Evolutionary conservation across 2,888 invertebrate species (phyloP), one percentile per base, ranked within the genome.

Genomic region (Polyploca ridens): DNA sequence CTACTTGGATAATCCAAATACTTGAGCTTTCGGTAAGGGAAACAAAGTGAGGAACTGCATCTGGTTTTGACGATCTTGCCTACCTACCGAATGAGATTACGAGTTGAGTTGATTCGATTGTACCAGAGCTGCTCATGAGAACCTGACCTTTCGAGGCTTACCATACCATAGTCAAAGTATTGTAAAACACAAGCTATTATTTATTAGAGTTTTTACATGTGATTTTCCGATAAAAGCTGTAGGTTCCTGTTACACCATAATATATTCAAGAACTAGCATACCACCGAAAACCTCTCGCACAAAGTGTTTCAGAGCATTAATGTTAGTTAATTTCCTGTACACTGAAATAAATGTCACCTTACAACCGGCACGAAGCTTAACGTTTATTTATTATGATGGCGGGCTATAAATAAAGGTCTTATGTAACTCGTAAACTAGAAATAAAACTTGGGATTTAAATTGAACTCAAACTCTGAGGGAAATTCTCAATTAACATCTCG

Each of bases 341-440:
- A 54, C 54, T 19, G 54, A 54, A 54, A 54, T 54, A 54, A 54
- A 54, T 54, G 54, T 54, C 54, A 19, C 54, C 54, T 54, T 19
- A 16, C 19, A 19, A 19, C 54, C 54, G 19, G 54, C 54, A 54
- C 54, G 54, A 54, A 54, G 16, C 54, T 54, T 54, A 54, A 54
- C 54, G 54, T 3, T 19, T 19, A 54, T 54, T 54, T 54, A 54
- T 54, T 54, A 54, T 54, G 54, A 54, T 54, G 54, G 54, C 54
- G 10, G 19, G 16, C 19, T 8, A 54, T 54, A 54, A 54, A 54
- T 19, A 54, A 19, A 54, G 54, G 54, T 10, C 54, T 54, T 54
- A 54, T 8, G 54, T 41, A 13, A 41, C 41, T 54, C 54, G 54
- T 54, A 54, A 54, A 54, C 54, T 54, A 54, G 19, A 19, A 41